Evolutionary conservation across 2,888 invertebrate genomes (phyloP).

Genomic region (Mesorhabditis spiculigera): DNA sequence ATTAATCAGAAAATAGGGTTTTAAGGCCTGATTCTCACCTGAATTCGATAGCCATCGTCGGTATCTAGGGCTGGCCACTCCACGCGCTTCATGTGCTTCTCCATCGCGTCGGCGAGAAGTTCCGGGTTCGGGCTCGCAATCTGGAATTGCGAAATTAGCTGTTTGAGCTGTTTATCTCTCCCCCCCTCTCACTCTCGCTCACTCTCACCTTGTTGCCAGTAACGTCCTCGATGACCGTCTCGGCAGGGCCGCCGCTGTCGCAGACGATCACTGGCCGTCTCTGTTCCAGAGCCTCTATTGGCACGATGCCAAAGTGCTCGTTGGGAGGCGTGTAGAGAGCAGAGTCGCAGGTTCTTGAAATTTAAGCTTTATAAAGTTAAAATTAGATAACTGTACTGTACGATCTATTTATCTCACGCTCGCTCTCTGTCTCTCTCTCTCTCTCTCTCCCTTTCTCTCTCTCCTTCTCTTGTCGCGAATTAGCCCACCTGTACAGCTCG

Average conservation of each 20-base stretch:
- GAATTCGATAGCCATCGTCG: conserved; percentile 47
- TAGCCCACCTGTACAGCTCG: conserved; percentile 53
- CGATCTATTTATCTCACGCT: too few relatives aligned
- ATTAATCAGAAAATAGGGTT: too few relatives aligned
- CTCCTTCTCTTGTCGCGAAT: too few relatives aligned
- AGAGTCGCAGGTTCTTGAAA: conserved; percentile 56
- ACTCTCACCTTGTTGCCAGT: conserved; percentile 60
- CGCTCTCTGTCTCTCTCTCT: too few relatives aligned
- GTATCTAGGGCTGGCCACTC: conserved; percentile 53
- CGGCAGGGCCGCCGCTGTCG: conserved; percentile 90
- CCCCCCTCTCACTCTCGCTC: conserved; percentile 19
- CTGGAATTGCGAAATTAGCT: conserved; percentile 15
- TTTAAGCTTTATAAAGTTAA: too few relatives aligned
- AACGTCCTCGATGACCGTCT: conserved; percentile 71
- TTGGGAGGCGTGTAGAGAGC: conserved; percentile 86
- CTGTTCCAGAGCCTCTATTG: conserved; percentile 93
- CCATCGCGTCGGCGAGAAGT: conserved; percentile 52
- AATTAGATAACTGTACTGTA: too few relatives aligned
- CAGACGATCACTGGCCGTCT: conserved; percentile 89
- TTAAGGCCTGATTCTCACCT: too few relatives aligned
- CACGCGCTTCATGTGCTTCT: conserved; percentile 48
- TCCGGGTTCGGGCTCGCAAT: conserved; percentile 50
- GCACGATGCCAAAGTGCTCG: conserved; percentile 99
- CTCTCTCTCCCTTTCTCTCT: too few relatives aligned
- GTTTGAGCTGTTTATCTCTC: background rate